A percentile compares a stretch with the other conserved stretches of the same genome.
phyloP scores from a whole-genome alignment of 2,113 vertebrate species.

The Epinephelus lanceolatus region DNA sequence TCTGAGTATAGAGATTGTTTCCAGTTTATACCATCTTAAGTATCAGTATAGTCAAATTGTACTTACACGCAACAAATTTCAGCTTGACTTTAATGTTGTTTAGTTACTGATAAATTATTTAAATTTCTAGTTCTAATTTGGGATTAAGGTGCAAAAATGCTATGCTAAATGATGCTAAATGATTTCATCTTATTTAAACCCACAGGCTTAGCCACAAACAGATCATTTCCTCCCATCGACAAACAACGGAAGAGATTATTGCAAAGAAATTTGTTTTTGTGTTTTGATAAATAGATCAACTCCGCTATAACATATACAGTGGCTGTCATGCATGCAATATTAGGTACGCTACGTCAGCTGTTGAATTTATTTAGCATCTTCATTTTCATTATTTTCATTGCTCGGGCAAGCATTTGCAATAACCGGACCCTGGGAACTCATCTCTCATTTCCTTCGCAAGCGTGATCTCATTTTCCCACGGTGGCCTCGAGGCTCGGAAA shows the following conservation, averaged over 20 bases:
- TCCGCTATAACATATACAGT: not conserved
- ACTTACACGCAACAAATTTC: too few species aligned
- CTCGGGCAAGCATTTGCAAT: slow-evolving; percentile 22
- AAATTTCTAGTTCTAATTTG: too few species aligned
- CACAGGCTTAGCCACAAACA: not conserved
- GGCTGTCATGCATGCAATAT: slow-evolving; percentile 9
- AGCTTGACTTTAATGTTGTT: too few species aligned
- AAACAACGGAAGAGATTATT: not conserved
- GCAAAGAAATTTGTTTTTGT: slow-evolving; percentile 24
- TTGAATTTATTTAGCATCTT: slow-evolving; percentile 37
- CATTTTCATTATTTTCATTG: slow-evolving; percentile 34
- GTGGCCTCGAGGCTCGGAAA: not conserved
- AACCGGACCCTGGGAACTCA: slow-evolving; percentile 17
- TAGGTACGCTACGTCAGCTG: slow-evolving; percentile 9
- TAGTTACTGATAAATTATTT: too few species aligned
- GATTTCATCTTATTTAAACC: slow-evolving; percentile 5
- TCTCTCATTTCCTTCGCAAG: slow-evolving; percentile 44
- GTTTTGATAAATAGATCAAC: not conserved
- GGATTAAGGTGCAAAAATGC: not conserved
- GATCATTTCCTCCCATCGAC: slow-evolving; percentile 31
- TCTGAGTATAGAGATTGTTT: too few species aligned
- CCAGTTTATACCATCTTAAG: too few species aligned
- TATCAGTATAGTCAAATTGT: too few species aligned
- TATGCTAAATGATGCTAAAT: not conserved
- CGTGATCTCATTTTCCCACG: not conserved